Evolutionary conservation across 1,140 invertebrate genomes (phyloP).

Genomic region (Brachionus rubens): DNA sequence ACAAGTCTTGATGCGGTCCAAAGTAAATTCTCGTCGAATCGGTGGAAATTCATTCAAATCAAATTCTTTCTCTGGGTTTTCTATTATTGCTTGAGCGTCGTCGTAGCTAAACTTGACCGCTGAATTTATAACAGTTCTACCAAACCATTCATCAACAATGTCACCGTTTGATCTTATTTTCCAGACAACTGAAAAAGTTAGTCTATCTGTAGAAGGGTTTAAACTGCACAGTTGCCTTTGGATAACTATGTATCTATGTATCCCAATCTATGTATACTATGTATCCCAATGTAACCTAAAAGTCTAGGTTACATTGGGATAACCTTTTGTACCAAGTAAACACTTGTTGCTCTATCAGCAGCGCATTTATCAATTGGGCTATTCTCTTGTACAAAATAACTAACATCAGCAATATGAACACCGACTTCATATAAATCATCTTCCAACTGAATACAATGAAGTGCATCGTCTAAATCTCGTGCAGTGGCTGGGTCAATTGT

Average conservation of each 20-base stretch:
- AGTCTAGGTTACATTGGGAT: conserved; percentile 85
- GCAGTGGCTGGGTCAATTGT: conserved; percentile 46
- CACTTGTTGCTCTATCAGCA: conserved; percentile 72
- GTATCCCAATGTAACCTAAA: too few species aligned
- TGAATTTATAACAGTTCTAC: conserved; percentile 78
- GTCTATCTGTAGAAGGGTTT: conserved; percentile 75
- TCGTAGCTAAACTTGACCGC: conserved; percentile 83
- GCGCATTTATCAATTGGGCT: conserved; percentile 72
- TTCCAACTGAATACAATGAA: conserved; percentile 63
- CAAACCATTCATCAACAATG: conserved; percentile 71
- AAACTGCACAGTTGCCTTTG: conserved; percentile 79
- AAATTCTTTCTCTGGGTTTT: conserved; percentile 65
- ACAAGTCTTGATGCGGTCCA: conserved; percentile 65
- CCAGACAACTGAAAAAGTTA: conserved; percentile 84
- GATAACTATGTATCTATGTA: too few species aligned
- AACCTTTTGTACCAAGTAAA: conserved; percentile 78
- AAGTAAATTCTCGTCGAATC: conserved; percentile 65
- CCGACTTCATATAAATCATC: conserved; percentile 72
- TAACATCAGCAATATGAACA: conserved; percentile 90
- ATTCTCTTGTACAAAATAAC: conserved; percentile 73
- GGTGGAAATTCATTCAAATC: conserved; percentile 69
- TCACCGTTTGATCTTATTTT: conserved; percentile 67
- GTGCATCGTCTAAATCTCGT: conserved; percentile 45
- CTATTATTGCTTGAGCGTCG: conserved; percentile 78
- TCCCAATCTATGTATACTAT: too few species aligned